Evolutionary conservation across 2,797 vertebrate genomes (phyloP), one percentile per base, ranked within the genome.

Genomic region (Myotis planiceps): DNA sequence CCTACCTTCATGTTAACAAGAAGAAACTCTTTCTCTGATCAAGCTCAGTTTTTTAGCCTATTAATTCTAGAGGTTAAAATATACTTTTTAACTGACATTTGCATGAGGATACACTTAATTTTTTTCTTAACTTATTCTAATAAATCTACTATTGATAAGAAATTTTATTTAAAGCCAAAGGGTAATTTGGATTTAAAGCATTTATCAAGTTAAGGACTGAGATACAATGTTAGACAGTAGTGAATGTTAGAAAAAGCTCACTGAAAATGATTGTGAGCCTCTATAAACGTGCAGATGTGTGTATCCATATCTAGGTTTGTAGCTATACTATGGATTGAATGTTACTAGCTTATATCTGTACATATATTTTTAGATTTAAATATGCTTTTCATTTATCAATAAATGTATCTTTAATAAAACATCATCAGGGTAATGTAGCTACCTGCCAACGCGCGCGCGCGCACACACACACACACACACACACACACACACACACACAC

Each of bases 321-420:
- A 92, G 29, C 37, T 86, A 58, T 10, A 63, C 1, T 27, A 19
- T 39, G 1, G 39, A 65, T 49, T 84, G 89, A 81, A 74, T 69
- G 25, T 55, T 63, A 80, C 29, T 74, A 47, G 25, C 23, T 90
- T 96, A 42, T 2, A 42, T 47, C 83, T 87, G 0, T n/a, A 92
- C 53, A 60, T 71, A 34, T 60, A 78, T 83, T 94, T 68, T 63
- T 32, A 69, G 6, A 47, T 96, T 92, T 74, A 71, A 86, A 34
- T 34, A 88, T 80, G 21, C 13, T 86, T 92, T 89, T 82, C 10
- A 76, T 51, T 60, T 42, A 66, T 82, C 9, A 47, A 55, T 60
- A 91, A 95, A 92, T 75, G 72, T n/a, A 68, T 68, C 5, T 88
- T 90, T 88, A 93, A n/a, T 47, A 72, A 90, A 79, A 94, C 29